Evolutionary conservation across 1,140 invertebrate species (phyloP).

Genomic region (Bombus sibiricus): DNA sequence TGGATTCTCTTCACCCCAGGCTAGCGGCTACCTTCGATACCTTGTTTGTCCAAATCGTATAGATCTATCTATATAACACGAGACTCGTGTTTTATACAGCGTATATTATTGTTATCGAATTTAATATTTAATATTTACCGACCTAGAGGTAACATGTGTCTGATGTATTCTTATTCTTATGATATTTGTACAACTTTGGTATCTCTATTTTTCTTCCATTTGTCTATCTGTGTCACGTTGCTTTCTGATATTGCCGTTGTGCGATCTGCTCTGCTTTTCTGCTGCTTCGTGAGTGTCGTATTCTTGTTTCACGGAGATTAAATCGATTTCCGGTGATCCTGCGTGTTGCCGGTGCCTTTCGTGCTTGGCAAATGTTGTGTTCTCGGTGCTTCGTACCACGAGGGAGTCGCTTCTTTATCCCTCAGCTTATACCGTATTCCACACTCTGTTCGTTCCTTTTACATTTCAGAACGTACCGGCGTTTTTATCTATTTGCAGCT

Average conservation of each 20-base stretch:
- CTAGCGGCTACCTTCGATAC: background rate
- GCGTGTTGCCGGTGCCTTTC: background rate
- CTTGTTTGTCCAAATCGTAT: background rate
- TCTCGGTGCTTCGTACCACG: background rate
- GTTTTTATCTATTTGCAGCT: background rate
- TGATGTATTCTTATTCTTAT: background rate
- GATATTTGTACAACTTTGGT: background rate
- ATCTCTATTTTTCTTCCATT: background rate
- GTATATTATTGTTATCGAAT: too few species aligned
- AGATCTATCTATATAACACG: background rate
- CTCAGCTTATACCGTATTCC: background rate
- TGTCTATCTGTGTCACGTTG: background rate
- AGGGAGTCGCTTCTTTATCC: background rate
- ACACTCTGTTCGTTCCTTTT: background rate
- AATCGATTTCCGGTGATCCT: background rate
- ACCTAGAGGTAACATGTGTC: too few species aligned
- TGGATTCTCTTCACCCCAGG: background rate
- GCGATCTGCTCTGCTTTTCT: background rate
- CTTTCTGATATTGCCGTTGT: background rate
- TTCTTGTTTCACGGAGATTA: background rate
- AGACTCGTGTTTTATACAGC: background rate
- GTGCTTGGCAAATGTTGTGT: background rate
- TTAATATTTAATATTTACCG: too few species aligned
- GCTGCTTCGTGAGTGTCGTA: background rate
- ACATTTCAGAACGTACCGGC: background rate